Base-by-base conservation (phyloP, 2,888 invertebrate genomes). In the Helleia helle region DNA sequence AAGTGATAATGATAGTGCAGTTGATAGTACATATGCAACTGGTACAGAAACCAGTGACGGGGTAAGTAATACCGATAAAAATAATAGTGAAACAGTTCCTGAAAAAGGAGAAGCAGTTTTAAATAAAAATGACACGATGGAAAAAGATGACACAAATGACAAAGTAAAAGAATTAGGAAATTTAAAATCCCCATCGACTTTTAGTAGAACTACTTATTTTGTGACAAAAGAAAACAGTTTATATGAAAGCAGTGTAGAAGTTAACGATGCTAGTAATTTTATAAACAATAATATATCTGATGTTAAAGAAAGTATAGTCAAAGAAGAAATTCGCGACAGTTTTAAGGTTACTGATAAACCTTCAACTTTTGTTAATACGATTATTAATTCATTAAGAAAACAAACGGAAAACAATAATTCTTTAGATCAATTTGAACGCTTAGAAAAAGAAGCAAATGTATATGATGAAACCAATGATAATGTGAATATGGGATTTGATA, bases 391-490 rank as follows among this genome's bases (percentile, higher is more conserved):
- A 2, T 44, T 65, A 1, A 65, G 65, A 47, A 49, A 54, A 6
- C 58, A 51, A 1, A 46, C 57, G 4, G 53, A 56, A 7, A 64
- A 57, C 40, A 64, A 77, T 26, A 61, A 50, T 39, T 81, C 81
- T 0, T 49, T 77, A 4, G 55, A 52, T 3, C 70, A 74, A 30
- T 79, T 79, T 43, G 77, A 79, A 49, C 59, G 65, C 30, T 41
- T 76, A 18, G 77, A 77, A 56, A 53, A 56, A 17, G 72, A 62
- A 28, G 45, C 68, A 0, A 64, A 59, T 4, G 41, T 43, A 3
- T 47, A 46, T 38, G 30, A 58, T 7, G 31, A 17, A 8, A 47
- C 56, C 4, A 49, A 42, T 43, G 4, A 44, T 31, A 45, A 55
- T 8, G 43, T 44, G 11, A 48, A 48, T 15, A 50, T 49, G 3